Evolutionary conservation across 2,888 invertebrate genomes (phyloP).

Genomic region (Quadroppia sp.): DNA sequence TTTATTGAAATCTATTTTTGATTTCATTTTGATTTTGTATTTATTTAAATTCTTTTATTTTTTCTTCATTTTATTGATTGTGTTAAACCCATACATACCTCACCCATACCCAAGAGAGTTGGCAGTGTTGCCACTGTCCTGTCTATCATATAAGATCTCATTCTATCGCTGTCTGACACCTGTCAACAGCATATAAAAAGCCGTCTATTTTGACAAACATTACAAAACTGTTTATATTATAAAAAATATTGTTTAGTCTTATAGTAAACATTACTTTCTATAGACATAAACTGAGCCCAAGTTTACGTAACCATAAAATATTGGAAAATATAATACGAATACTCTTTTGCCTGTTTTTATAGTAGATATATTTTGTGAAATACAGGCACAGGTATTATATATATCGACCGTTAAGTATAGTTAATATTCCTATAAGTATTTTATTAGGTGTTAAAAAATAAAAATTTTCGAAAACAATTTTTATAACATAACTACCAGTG

Average conservation of each 20-base stretch:
- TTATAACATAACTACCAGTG: not conserved
- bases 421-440: slow-evolving; percentile 14
- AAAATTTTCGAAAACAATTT: not conserved
- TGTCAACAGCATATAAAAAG: slow-evolving; percentile 7
- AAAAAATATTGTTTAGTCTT: not conserved
- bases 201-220: not conserved
- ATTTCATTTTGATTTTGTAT: not conserved
- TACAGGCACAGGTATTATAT: slow-evolving; percentile 7
- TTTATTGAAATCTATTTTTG: no score
- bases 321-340: not conserved
- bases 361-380: not conserved
- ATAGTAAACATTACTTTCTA: slow-evolving; percentile 10
- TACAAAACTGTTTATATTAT: not conserved
- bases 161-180: not conserved
- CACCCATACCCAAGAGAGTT: not conserved
- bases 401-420: not conserved
- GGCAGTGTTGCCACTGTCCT: slow-evolving; percentile 39
- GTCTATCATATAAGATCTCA: slow-evolving; percentile 3
- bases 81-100: not conserved
- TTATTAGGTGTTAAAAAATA: not conserved
- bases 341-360: not conserved
- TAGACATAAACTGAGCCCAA: slow-evolving; percentile 1
- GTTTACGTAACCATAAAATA: slow-evolving; percentile 19
- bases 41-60: not conserved
- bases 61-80: not conserved